Base-by-base conservation (phyloP, 2,888 invertebrate genomes). In the Meganola albula region DNA sequence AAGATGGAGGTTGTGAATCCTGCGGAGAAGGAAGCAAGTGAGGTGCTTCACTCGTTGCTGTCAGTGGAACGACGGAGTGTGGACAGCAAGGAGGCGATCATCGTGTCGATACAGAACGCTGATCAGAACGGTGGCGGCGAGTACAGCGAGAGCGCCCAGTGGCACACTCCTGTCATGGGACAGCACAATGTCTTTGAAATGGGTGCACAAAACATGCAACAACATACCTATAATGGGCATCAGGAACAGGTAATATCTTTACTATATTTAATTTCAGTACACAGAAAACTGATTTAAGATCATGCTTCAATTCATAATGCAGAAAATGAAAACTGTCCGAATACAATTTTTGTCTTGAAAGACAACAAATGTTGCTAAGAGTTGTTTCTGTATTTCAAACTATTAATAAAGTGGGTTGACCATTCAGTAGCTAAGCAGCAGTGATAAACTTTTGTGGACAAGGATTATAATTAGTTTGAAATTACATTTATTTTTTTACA, bases 1-100 rank as follows among this genome's bases (percentile, higher is more conserved):
- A 86, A 88, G 75, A 89, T 90, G 89, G 88, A 89, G 63, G 87
- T 86, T 53, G 90, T 90, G 50, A 90, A 90, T 66, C 87, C 89
- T 40, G 91, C 91, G 18, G 91, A 91, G 74, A 91, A 90, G 68
- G 91, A 91, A 67, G 91, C 91, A 10, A 91, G 90, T 58, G 91
- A 91, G 74, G 91, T 91, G 24, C 75, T 91, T 31, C 90, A 91
- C 63, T 90, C 90, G 10, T 71, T 91, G 41, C 71, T 91, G 33
- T 90, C 90, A 5, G 90, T 91, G 44, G 90, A 91, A 66, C 77
- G 91, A 14, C 88, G 90, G 25, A 90, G 90, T 62, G 89, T 90
- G 56, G 87, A 87, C 60, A 86, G 85, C 61, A 87, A 87, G 53
- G 87, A 87, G 44, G 75, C 86, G 14, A 87, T 87, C 40, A 86